phyloP scores from a whole-genome alignment of 2,797 vertebrate species.

The Picus viridis region DNA sequence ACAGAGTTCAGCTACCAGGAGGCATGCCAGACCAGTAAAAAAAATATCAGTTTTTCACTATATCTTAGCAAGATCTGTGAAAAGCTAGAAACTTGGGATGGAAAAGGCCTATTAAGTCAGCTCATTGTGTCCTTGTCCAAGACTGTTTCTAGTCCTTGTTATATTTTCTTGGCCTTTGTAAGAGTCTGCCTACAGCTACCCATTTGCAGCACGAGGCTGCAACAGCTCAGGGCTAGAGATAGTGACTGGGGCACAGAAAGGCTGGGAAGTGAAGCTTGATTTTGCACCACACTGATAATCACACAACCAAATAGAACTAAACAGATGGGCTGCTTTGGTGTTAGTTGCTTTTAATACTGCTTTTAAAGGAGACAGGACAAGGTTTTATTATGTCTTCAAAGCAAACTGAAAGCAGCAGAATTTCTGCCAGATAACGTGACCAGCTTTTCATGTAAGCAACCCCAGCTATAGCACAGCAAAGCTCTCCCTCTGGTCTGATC shows the following conservation, averaged over 20 bases:
- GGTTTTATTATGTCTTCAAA: background rate
- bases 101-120: background rate
- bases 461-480: background rate
- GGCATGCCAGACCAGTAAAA: rapidly evolving
- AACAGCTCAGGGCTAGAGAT: background rate
- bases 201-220: background rate
- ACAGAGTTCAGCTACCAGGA: background rate
- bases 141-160: background rate
- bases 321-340: background rate
- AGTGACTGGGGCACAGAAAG: background rate
- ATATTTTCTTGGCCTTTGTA: background rate
- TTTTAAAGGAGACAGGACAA: background rate
- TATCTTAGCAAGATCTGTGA: background rate
- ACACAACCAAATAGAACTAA: background rate
- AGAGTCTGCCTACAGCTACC: background rate
- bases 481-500: background rate
- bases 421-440: background rate
- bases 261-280: background rate
- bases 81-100: background rate
- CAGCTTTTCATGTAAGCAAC: background rate
- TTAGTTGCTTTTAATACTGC: background rate
- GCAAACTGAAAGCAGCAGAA: background rate
- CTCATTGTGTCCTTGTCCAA: background rate
- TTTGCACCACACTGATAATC: background rate
- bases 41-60: background rate